Conservation (phyloP, 2,797 vertebrate species). For the Orientallactaga sibirica region DNA sequence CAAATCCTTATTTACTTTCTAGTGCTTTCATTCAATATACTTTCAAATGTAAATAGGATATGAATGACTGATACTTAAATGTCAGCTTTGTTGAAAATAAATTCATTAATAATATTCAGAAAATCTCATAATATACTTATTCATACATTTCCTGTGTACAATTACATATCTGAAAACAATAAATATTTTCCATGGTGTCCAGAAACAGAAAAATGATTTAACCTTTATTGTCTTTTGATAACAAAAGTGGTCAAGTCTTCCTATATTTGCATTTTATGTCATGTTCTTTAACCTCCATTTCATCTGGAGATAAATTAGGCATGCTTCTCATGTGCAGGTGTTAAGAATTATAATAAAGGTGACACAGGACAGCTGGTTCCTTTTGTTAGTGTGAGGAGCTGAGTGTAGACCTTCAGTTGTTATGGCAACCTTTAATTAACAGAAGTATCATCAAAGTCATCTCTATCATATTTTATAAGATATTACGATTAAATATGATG, state of each 20-base stretch:
- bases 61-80: constrained; percentile 25
- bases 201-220: neutral
- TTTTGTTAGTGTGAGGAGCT: constrained; percentile 72
- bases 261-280: constrained; percentile 69
- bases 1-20: neutral
- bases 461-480: constrained; percentile 73
- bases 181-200: constrained; percentile 24
- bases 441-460: constrained; percentile 82
- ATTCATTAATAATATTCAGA: constrained; percentile 10
- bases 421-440: constrained; percentile 86
- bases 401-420: constrained; percentile 81
- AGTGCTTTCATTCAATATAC: constrained; percentile 8
- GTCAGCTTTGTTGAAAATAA: neutral
- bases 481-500: constrained; percentile 71
- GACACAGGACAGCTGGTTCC: constrained; percentile 66
- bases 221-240: neutral
- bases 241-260: neutral
- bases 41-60: neutral
- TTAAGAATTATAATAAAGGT: constrained; percentile 76
- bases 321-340: constrained; percentile 54
- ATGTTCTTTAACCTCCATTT: constrained; percentile 63
- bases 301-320: constrained; percentile 71
- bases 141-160: neutral
- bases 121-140: neutral
- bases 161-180: constrained; percentile 17